Evolutionary conservation across 2,888 invertebrate genomes (phyloP), one percentile per base, ranked within the genome.

Genomic region (Zootermopsis nevadensis): DNA sequence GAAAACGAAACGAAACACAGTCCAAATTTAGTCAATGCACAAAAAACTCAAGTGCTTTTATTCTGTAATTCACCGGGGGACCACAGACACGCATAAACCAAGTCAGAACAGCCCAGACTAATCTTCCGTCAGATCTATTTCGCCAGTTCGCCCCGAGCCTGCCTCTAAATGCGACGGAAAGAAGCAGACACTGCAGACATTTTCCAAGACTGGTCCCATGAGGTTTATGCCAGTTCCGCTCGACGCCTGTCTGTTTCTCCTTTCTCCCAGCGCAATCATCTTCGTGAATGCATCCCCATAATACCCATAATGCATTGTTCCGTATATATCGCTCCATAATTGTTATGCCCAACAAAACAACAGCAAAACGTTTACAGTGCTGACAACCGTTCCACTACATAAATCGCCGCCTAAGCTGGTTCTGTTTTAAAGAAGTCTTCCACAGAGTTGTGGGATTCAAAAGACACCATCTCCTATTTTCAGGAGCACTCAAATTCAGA

Each of bases 161-260:
- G 42, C 55, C 81, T 60, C 35, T 72, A 79, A 80, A 83, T 72
- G 72, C 74, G 82, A 81, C 77, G 82, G 82, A 8, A 76, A 66
- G 82, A 60, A 31, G 83, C 85, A n/a, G 84, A 77, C 86, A 89
- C 66, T 89, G 89, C 60, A 80, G 80, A 74, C 67, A 83, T 69
- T 79, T 48, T 80, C n/a, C 72, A 72, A 72, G 80, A 74, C 83
- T 35, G 74, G 42, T 80, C 83, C 83, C 80, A 53, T 33, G 82
- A 22, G 82, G 42, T 30, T 60, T 82, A 38, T 77, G 77, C 60
- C 74, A 82, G 60, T 81, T 72, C 81, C 35, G 27, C 42, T 35
- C 42, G 60, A 80, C 80, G 80, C 67, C 42, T 12, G 42, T 15
- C 42, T 38, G 42, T 19, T 15, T 19, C 48, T 15, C 3, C 38